Evolutionary conservation across 2,888 invertebrate genomes (phyloP), one percentile per base, ranked within the genome.

Genomic region (Incurvaria masculella): DNA sequence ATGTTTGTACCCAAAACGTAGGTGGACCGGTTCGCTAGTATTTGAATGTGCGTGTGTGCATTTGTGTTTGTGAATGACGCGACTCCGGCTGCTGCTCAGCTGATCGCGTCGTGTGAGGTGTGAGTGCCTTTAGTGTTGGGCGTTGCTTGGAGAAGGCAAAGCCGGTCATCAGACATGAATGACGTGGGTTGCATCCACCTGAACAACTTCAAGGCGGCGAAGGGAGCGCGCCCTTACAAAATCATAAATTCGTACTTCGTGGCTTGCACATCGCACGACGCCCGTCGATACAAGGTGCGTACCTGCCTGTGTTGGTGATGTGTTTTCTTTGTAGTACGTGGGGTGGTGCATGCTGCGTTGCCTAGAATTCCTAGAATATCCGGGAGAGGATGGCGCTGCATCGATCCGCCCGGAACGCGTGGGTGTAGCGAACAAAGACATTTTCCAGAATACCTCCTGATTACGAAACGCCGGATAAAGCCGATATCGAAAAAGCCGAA

Each of bases 231-330:
- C 66, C 84, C 86, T 44, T 89, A 87, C 68, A 83, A 82, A 74
- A 82, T 93, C 59, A 88, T 95, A 59, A 91, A 94, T 78, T 86
- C 89, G 55, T 91, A 88, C 74, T 94, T 95, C 71, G 88, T 92
- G 49, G 85, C 91, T 55, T 88, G 91, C 67, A 86, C 90, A 48
- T 86, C 90, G 53, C 81, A 82, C 57, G 90, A 90, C 72, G 88
- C 90, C 56, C 84, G 91, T 60, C 84, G 86, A 69, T 86, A 89
- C 61, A 94, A 93, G 89, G 94, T 93, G 63, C 64, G 64, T 55
- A 45, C n/a, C n/a, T n/a, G n/a, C n/a, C n/a, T 20, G 33, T 11
- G 10, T 20, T 4, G 16, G 17, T 41, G 16, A 39, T 40, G 38
- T 19, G 21, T 14, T 18, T 38, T 14, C 14, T 33, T 14, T 3